These are phyloP conservation scores for Odontothrips loti DNA, from an alignment of 2,888 invertebrate species.

Conservation along the genomic window DNA sequence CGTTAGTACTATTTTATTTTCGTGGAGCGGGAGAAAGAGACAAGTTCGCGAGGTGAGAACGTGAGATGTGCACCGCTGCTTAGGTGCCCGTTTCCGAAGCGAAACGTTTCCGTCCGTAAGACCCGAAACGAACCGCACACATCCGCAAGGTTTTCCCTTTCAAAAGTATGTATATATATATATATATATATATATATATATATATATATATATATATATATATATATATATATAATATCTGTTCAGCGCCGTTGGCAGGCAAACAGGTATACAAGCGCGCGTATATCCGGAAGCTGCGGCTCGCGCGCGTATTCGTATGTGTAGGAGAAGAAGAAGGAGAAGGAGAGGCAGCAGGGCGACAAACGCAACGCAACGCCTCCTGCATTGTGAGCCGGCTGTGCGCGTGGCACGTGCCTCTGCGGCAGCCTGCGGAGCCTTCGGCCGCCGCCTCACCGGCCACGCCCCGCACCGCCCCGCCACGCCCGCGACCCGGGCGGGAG, in stretches of 20 bases:
- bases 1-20: too few species aligned
- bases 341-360: background rate
- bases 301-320: background rate
- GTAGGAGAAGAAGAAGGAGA: background rate
- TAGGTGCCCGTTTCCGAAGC: too few species aligned
- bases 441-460: background rate
- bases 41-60: too few species aligned
- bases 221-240: too few species aligned
- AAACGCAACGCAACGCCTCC: slow-evolving; percentile 8
- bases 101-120: too few species aligned
- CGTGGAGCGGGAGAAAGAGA: too few species aligned
- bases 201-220: too few species aligned
- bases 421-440: background rate
- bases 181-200: too few species aligned
- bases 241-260: background rate
- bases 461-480: background rate
- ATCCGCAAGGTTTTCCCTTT: too few species aligned
- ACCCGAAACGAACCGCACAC: too few species aligned
- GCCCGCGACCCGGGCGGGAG: background rate
- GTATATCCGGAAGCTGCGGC: background rate
- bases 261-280: background rate
- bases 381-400: background rate
- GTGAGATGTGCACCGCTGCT: too few species aligned
- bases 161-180: too few species aligned
- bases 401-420: background rate